These are phyloP conservation scores for Oscheius myriophilus DNA, from an alignment of 2,888 invertebrate species.

Conservation along the genomic window DNA sequence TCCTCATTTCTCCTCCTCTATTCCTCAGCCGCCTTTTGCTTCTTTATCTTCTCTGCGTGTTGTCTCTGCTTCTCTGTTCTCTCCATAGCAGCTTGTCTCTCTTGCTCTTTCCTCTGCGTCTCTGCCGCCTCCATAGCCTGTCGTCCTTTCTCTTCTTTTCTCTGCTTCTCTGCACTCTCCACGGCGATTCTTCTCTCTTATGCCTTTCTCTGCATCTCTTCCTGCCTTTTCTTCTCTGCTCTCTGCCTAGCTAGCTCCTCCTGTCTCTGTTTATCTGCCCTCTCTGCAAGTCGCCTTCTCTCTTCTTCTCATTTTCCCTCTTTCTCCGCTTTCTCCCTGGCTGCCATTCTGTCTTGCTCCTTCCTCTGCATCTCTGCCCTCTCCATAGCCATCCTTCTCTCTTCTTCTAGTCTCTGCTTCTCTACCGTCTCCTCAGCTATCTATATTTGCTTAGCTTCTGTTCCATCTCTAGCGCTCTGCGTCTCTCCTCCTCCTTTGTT, in stretches of 20 bases:
- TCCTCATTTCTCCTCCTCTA: slow-evolving; percentile 33
- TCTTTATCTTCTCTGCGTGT: slow-evolving; percentile 9
- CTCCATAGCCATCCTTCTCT: neutral
- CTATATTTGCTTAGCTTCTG: neutral
- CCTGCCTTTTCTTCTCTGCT: neutral
- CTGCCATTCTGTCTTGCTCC: slow-evolving; percentile 2
- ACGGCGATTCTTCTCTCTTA: neutral
- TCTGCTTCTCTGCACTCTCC: neutral
- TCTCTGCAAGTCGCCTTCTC: slow-evolving; percentile 7
- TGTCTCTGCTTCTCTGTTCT: slow-evolving; percentile 2
- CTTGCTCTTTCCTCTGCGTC: slow-evolving; percentile 34
- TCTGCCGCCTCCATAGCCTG: slow-evolving; percentile 6
- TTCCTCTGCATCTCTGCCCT: slow-evolving; percentile 8
- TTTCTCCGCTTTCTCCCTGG: slow-evolving; percentile 12
- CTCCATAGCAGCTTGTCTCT: neutral
- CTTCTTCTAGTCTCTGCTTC: slow-evolving; percentile 19
- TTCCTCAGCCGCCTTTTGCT: slow-evolving; percentile 1
- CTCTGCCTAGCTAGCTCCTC: neutral
- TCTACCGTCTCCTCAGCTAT: slow-evolving; percentile 12
- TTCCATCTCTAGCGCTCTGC: slow-evolving; percentile 8
- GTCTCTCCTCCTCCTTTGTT: slow-evolving; percentile 4
- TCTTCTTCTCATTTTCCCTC: slow-evolving; percentile 20
- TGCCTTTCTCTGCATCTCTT: neutral
- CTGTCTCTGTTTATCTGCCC: slow-evolving; percentile 3
- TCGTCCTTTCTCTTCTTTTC: slow-evolving; percentile 9